phyloP scores from a whole-genome alignment of 1,140 invertebrate genomes.

The Acromyrmex echinatior region DNA sequence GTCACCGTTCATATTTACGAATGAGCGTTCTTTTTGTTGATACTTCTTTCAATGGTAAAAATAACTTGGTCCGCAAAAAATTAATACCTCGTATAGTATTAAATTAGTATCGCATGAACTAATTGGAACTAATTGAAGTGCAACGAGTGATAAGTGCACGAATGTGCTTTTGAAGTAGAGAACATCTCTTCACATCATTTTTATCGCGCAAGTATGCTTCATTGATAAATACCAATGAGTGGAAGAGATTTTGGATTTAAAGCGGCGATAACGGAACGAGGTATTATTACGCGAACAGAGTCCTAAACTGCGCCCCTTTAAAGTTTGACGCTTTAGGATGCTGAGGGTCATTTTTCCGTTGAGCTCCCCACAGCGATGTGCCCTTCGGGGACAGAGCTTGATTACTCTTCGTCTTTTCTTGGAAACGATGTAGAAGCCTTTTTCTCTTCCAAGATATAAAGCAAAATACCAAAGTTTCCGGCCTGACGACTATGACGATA shows the following conservation, averaged over 20 bases:
- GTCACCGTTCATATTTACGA: background rate
- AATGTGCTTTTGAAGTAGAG: background rate
- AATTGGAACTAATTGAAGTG: background rate
- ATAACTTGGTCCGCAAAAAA: background rate
- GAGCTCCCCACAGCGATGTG: constrained; percentile 43
- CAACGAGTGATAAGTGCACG: constrained; percentile 3
- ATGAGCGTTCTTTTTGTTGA: background rate
- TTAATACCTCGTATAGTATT: background rate
- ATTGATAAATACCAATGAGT: background rate
- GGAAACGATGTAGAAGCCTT: constrained; percentile 32
- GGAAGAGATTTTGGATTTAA: constrained; percentile 64
- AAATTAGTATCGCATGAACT: background rate
- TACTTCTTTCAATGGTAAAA: background rate
- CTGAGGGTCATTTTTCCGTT: constrained; percentile 55
- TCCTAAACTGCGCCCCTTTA: constrained; percentile 50
- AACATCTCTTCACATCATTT: background rate
- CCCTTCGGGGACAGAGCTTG: constrained; percentile 33
- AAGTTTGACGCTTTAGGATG: constrained; percentile 62
- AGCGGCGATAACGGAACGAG: constrained; percentile 54
- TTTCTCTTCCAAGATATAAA: constrained; percentile 30
- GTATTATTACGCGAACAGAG: constrained; percentile 65
- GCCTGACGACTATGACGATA: constrained; percentile 43
- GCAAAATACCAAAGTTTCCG: constrained; percentile 65
- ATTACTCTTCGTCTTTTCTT: constrained; percentile 59
- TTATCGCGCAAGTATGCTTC: background rate